A percentile compares a stretch with the other conserved stretches of the same genome.
These are phyloP conservation scores for Copidosoma floridanum DNA, from an alignment of 1,140 invertebrate genomes.

Conservation along the genomic window DNA sequence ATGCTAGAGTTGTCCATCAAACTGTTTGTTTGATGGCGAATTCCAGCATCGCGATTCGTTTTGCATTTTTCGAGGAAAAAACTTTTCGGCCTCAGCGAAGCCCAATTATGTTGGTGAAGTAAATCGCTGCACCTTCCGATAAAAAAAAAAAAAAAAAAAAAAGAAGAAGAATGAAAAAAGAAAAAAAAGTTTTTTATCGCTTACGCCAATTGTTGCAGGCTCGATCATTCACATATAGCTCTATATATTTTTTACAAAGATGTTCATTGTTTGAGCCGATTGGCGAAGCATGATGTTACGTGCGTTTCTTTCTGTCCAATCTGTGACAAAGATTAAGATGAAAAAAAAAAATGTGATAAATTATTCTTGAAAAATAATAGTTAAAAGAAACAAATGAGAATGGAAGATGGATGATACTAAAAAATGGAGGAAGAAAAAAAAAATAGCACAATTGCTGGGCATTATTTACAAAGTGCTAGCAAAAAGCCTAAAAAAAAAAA, in stretches of 20 bases:
- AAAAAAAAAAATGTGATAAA: conserved; percentile 58
- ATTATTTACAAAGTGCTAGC: conserved; percentile 58
- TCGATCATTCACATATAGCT: conserved; percentile 55
- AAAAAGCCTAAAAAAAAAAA: no score
- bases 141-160: no score
- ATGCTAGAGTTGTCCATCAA: conserved; percentile 11
- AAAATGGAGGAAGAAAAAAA: no score
- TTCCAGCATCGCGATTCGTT: conserved; percentile 18
- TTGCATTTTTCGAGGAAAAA: conserved; percentile 23
- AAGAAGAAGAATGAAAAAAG: no score
- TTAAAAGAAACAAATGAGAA: conserved; percentile 43
- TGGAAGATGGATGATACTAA: conserved; percentile 37
- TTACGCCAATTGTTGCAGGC: conserved; percentile 33
- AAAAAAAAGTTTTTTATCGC: no score
- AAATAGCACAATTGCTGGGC: conserved; percentile 57
- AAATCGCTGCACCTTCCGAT: conserved; percentile 15
- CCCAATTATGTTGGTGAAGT: conserved; percentile 24
- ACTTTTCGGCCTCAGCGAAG: conserved; percentile 17
- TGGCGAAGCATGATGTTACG: conserved; percentile 46
- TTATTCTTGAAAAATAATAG: conserved; percentile 57
- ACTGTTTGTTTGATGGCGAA: background rate
- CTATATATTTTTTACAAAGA: conserved; percentile 58
- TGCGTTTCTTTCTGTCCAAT: conserved; percentile 50
- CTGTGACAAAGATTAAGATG: conserved; percentile 55
- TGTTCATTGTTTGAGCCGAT: conserved; percentile 53